A percentile compares a stretch with the other conserved stretches of the same genome.
phyloP scores from a whole-genome alignment of 1,140 invertebrate genomes.

The Sinonovacula constricta region DNA sequence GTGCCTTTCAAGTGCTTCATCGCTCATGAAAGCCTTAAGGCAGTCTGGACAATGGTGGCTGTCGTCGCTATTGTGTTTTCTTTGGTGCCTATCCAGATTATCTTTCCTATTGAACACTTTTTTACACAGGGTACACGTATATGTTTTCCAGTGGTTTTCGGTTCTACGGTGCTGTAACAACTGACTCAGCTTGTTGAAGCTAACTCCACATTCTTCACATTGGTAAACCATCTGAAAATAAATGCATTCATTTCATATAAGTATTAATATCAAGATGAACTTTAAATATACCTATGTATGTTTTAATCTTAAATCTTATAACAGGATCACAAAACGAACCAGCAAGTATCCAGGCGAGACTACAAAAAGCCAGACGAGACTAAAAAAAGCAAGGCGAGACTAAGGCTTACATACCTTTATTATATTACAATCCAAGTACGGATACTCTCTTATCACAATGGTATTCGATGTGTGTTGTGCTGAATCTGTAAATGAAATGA shows the following conservation, averaged over 20 bases:
- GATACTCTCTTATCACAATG: too few relatives aligned
- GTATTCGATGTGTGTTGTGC: too few relatives aligned
- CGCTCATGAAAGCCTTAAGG: too few relatives aligned
- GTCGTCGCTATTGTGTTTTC: background rate
- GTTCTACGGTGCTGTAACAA: conserved; percentile 13
- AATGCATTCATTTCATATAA: background rate
- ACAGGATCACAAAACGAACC: background rate
- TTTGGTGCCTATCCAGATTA: too few relatives aligned
- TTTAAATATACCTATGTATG: background rate
- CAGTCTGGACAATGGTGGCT: too few relatives aligned
- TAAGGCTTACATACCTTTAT: too few relatives aligned
- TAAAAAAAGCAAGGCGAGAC: conserved; percentile 27
- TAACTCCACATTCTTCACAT: conserved; percentile 13
- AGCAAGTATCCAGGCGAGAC: background rate
- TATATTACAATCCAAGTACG: too few relatives aligned
- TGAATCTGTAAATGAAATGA: too few relatives aligned
- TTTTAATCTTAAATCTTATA: background rate
- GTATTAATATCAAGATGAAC: background rate
- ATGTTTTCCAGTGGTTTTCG: conserved; percentile 21
- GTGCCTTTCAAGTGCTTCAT: too few relatives aligned
- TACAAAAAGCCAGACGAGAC: too few relatives aligned
- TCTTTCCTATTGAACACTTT: conserved; percentile 13
- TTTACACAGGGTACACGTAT: conserved; percentile 10
- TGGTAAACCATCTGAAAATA: conserved; percentile 5
- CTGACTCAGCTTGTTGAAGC: background rate